Evolutionary conservation across 1,140 invertebrate genomes (phyloP).

Genomic region (Calosoma granatense): DNA sequence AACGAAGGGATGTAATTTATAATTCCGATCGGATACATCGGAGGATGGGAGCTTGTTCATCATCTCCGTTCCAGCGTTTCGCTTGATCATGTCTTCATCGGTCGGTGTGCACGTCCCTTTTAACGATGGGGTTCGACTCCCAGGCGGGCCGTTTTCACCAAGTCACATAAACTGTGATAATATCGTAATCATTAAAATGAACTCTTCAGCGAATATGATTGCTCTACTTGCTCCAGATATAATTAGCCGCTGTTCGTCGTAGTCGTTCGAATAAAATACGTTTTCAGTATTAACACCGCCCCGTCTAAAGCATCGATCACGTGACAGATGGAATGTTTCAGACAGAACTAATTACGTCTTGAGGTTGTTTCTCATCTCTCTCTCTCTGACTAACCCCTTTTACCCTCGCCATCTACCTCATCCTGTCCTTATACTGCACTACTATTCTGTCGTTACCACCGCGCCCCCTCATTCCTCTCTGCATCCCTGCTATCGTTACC

Average conservation of each 20-base stretch:
- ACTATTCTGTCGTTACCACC: too few relatives aligned
- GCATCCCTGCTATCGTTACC: too few relatives aligned
- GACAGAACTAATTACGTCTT: constrained; percentile 8
- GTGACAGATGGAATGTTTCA: constrained; percentile 6
- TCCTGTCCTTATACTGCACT: too few relatives aligned
- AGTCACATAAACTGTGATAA: not conserved
- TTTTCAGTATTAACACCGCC: not conserved
- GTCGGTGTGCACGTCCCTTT: too few relatives aligned
- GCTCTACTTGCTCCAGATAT: not conserved
- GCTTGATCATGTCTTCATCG: too few relatives aligned
- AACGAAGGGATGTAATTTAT: not conserved
- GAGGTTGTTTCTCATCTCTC: constrained; percentile 6
- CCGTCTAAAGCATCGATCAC: not conserved
- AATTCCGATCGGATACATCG: not conserved
- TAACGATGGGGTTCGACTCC: not conserved
- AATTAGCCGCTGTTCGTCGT: not conserved
- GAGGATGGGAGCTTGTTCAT: not conserved
- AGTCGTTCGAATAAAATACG: not conserved
- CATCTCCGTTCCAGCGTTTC: not conserved
- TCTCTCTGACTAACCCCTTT: too few relatives aligned
- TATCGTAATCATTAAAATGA: constrained; percentile 6
- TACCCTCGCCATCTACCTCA: too few relatives aligned
- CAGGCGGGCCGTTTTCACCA: not conserved
- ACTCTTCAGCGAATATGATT: not conserved
- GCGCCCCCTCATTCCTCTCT: too few relatives aligned